Percentiles rank a stretch among this genome's conserved stretches.
Conservation (phyloP, 2,113 vertebrate genomes). For the Manacus vitellinus region DNA sequence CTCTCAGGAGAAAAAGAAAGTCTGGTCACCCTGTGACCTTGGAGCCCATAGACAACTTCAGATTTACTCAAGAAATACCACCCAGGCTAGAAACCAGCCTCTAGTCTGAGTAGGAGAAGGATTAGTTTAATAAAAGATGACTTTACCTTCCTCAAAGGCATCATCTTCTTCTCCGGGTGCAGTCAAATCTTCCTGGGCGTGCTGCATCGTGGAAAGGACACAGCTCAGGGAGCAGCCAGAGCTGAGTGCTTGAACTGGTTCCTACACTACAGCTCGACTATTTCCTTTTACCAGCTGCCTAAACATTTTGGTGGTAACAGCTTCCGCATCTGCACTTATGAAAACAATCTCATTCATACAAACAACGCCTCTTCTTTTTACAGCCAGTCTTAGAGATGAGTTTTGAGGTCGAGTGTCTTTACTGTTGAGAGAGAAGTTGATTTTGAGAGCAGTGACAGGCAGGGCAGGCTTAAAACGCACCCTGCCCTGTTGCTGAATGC, state of each 20-base stretch:
- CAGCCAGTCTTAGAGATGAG: background rate
- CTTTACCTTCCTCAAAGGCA: conserved; percentile 78
- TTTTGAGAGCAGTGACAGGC: background rate
- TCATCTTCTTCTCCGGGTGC: conserved; percentile 70
- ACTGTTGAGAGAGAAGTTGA: background rate
- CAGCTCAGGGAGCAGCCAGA: background rate
- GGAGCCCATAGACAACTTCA: background rate
- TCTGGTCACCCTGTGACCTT: conserved; percentile 4
- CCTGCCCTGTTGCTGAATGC: background rate
- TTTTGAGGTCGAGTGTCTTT: conserved; percentile 7
- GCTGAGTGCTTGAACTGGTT: background rate
- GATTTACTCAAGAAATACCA: conserved; percentile 25
- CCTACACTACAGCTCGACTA: background rate
- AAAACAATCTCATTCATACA: conserved; percentile 58
- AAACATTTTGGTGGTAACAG: conserved; percentile 33
- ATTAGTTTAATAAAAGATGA: conserved; percentile 5
- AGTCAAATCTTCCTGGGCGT: conserved; percentile 25
- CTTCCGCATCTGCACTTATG: conserved; percentile 62
- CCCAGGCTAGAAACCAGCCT: background rate
- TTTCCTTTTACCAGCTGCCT: conserved; percentile 63
- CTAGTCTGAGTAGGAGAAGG: background rate
- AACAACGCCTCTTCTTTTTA: background rate
- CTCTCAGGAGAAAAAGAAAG: background rate
- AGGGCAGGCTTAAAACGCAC: background rate
- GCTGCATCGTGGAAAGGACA: conserved; percentile 50